Conservation (phyloP, 2,888 invertebrate species). For the Apotomis turbidana region DNA sequence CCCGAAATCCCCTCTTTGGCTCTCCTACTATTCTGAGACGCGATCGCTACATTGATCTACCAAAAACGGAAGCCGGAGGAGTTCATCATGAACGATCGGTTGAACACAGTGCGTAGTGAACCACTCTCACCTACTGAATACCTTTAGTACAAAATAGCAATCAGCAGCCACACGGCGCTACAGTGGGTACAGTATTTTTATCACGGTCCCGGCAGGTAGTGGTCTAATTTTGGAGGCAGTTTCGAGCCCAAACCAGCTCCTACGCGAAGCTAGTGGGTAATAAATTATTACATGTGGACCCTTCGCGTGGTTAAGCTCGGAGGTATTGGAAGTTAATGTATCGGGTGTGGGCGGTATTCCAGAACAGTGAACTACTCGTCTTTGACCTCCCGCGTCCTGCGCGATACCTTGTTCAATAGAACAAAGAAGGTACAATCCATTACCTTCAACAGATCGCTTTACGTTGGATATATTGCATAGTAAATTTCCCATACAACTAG, state of each 20-base stretch:
- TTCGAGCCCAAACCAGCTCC: slow-evolving; percentile 41
- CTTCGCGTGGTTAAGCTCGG: slow-evolving; percentile 71
- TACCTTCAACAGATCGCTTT: slow-evolving; percentile 55
- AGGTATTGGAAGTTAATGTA: slow-evolving; percentile 71
- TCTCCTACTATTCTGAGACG: too few species aligned
- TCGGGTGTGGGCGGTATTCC: slow-evolving; percentile 62
- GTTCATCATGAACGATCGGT: too few species aligned
- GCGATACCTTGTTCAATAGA: slow-evolving; percentile 44
- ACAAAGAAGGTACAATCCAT: slow-evolving; percentile 56
- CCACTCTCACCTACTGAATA: slow-evolving; percentile 11
- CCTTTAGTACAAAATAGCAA: neutral
- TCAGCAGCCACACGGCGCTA: slow-evolving; percentile 1
- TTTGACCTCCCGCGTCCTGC: slow-evolving; percentile 48
- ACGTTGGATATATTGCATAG: slow-evolving; percentile 55
- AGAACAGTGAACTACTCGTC: slow-evolving; percentile 61
- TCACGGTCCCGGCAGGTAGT: slow-evolving; percentile 30
- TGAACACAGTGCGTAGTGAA: neutral
- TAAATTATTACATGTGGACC: slow-evolving; percentile 76
- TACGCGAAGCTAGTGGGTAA: slow-evolving; percentile 59
- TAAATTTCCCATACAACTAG: slow-evolving; percentile 49
- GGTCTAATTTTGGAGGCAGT: slow-evolving; percentile 39
- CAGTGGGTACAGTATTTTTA: slow-evolving; percentile 38
- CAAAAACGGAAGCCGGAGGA: too few species aligned
- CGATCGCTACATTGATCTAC: too few species aligned
- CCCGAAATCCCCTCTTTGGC: too few species aligned